Conservation (phyloP, 1,140 invertebrate genomes). For the Carposina sasakii region DNA sequence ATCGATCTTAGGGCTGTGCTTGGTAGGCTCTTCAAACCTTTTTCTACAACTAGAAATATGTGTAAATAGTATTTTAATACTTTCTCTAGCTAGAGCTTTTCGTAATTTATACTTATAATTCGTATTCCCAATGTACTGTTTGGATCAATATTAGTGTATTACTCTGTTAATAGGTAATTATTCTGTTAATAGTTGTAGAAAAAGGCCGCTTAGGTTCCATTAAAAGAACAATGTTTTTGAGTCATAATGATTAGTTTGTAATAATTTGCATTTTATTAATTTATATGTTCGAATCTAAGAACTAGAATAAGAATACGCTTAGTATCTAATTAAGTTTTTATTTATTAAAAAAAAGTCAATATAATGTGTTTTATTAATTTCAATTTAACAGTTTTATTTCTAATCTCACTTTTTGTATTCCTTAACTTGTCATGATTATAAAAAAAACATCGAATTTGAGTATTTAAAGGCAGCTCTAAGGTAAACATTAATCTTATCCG, state of each 20-base stretch:
- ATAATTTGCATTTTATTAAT: constrained; percentile 49
- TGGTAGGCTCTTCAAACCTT: constrained; percentile 9
- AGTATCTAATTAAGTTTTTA: constrained; percentile 52
- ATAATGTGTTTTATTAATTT: constrained; percentile 65
- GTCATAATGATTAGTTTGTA: constrained; percentile 15
- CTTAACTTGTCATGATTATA: not conserved
- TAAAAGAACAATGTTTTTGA: constrained; percentile 4
- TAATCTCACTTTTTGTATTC: not conserved
- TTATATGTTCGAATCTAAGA: constrained; percentile 40
- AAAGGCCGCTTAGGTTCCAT: not conserved
- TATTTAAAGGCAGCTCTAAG: too few species aligned
- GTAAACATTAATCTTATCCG: too few species aligned
- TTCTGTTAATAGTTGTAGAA: constrained; percentile 4
- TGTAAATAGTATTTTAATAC: too few species aligned
- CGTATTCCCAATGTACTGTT: too few species aligned
- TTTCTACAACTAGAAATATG: constrained; percentile 12
- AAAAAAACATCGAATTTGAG: not conserved
- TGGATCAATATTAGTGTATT: constrained; percentile 5
- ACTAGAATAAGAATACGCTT: constrained; percentile 59
- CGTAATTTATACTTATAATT: too few species aligned
- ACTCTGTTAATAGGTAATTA: too few species aligned
- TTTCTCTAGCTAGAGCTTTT: too few species aligned
- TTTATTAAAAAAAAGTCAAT: constrained; percentile 72
- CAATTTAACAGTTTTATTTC: not conserved
- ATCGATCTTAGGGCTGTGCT: constrained; percentile 25